Percentiles rank a stretch among this genome's conserved stretches.
These are phyloP conservation scores for Protaetia brevitarsis DNA, from an alignment of 1,140 invertebrate species.

Conservation along the genomic window DNA sequence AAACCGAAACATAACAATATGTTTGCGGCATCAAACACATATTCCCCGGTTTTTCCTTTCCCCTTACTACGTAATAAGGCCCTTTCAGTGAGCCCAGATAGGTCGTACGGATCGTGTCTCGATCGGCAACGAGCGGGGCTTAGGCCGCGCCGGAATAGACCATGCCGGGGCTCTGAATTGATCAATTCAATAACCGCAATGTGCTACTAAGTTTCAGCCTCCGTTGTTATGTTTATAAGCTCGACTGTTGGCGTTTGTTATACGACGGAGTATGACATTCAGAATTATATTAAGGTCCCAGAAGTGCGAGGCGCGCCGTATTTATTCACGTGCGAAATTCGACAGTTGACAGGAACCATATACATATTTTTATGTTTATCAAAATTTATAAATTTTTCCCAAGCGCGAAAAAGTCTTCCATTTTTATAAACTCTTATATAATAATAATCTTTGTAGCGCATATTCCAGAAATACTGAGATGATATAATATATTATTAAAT, in stretches of 20 bases:
- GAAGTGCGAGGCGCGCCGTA: background rate
- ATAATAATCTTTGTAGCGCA: no score
- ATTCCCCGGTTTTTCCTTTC: constrained; percentile 43
- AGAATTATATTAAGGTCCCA: constrained; percentile 11
- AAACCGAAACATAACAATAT: constrained; percentile 47
- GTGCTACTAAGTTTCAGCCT: constrained; percentile 45
- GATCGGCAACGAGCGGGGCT: constrained; percentile 30
- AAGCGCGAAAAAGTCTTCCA: no score
- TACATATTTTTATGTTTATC: background rate
- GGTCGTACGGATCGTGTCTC: constrained; percentile 43
- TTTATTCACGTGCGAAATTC: constrained; percentile 16
- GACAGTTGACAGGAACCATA: background rate
- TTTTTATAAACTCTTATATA: no score
- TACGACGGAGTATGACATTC: constrained; percentile 12
- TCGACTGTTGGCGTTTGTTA: constrained; percentile 21
- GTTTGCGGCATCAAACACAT: constrained; percentile 43
- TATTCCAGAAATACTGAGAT: no score
- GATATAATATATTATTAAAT: no score
- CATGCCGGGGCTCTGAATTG: constrained; percentile 47
- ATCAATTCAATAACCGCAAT: constrained; percentile 51
- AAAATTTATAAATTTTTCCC: no score
- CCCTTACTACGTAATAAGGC: constrained; percentile 48
- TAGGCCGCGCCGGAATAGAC: constrained; percentile 41
- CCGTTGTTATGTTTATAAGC: constrained; percentile 45
- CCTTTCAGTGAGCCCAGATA: constrained; percentile 40